phyloP scores from a whole-genome alignment of 2,113 vertebrate species.

The Gobio gobio region DNA sequence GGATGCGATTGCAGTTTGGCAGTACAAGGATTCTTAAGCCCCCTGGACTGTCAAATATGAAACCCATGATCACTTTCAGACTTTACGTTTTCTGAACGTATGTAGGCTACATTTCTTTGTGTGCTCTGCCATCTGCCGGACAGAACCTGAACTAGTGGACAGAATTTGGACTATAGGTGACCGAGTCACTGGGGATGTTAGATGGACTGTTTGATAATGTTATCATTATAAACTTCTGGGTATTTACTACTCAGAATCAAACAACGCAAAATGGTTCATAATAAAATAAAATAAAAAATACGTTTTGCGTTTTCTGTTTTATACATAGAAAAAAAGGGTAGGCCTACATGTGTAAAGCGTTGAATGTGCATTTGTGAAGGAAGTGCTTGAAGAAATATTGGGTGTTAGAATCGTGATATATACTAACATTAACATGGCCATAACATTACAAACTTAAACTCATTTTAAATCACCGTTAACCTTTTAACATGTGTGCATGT shows the following conservation, averaged over 20 bases:
- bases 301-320: not conserved
- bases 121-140: slow-evolving; percentile 10
- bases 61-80: not conserved
- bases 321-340: not conserved
- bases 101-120: not conserved
- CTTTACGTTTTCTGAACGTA: not conserved
- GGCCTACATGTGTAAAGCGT: not conserved
- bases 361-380: not conserved
- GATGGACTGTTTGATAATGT: not conserved
- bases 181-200: not conserved
- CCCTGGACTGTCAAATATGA: not conserved
- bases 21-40: not conserved
- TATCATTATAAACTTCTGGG: not conserved
- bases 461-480: not conserved
- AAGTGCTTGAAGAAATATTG: not conserved
- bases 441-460: not conserved
- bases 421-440: not conserved
- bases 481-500: not conserved
- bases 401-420: not conserved
- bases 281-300: not conserved
- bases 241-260: not conserved
- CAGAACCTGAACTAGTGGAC: not conserved
- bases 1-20: not conserved
- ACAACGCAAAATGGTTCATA: not conserved
- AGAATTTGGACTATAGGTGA: not conserved